Evolutionary conservation across 1,140 invertebrate species (phyloP).

Genomic region (Ganaspis sp.): DNA sequence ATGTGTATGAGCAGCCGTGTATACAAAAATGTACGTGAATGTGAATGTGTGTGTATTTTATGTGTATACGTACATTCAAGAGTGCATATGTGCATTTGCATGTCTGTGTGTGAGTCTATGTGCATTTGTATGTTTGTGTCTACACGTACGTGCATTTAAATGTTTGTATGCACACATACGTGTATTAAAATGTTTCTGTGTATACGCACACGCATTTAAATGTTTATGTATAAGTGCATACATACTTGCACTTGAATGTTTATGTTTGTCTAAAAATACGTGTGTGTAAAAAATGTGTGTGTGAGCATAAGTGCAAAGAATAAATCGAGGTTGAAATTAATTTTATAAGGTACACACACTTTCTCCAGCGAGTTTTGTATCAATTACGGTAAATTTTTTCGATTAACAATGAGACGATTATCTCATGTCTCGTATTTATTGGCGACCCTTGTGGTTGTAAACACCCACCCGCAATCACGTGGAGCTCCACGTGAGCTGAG

Average conservation of each 20-base stretch:
- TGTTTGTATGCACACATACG: no score
- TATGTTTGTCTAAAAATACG: not conserved
- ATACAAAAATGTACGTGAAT: no score
- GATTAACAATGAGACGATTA: constrained; percentile 23
- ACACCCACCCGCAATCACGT: constrained; percentile 60
- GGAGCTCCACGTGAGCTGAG: constrained; percentile 70
- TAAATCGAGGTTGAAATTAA: constrained; percentile 10
- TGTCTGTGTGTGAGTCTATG: no score
- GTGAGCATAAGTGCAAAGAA: not conserved
- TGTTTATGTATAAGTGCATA: no score
- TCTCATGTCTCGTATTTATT: constrained; percentile 20
- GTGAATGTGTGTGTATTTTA: no score
- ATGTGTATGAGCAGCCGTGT: no score
- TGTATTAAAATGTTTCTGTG: no score
- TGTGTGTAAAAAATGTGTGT: not conserved
- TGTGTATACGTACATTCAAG: no score
- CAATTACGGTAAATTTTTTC: not conserved
- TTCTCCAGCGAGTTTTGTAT: not conserved
- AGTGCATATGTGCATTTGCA: no score
- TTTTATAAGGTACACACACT: not conserved
- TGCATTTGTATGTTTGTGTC: no score
- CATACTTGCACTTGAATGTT: not conserved
- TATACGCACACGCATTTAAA: no score
- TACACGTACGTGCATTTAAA: no score
- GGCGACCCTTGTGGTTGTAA: constrained; percentile 15